Evolutionary conservation across 2,888 invertebrate species (phyloP).

Genomic region (Rhodophaea formosa): DNA sequence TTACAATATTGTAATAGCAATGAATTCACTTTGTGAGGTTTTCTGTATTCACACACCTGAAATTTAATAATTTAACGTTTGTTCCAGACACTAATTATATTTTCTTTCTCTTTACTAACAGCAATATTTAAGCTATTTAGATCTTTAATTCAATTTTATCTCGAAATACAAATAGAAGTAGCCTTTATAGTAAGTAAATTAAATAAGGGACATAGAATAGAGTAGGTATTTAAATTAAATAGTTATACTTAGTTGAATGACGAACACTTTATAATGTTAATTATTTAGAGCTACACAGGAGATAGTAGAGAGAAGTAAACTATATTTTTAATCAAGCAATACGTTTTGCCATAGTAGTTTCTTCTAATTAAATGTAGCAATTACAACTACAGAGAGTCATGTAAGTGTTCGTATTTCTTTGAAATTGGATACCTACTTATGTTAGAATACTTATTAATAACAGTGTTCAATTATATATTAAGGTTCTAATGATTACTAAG

Average conservation of each 20-base stretch:
- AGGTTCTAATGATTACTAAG: too few relatives aligned
- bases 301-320: background rate
- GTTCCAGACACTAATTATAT: constrained; percentile 16
- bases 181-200: background rate
- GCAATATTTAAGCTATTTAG: constrained; percentile 2
- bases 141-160: background rate
- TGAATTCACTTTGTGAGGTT: background rate
- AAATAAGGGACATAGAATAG: background rate
- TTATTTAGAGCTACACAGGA: background rate
- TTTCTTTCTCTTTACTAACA: constrained; percentile 15
- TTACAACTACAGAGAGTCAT: too few relatives aligned
- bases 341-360: background rate
- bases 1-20: background rate
- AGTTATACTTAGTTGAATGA: constrained; percentile 15
- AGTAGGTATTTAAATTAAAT: background rate
- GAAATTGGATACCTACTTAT: too few relatives aligned
- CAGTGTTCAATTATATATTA: too few relatives aligned
- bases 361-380: too few relatives aligned
- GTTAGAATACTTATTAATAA: too few relatives aligned
- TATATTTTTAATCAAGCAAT: background rate
- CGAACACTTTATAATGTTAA: background rate
- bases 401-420: too few relatives aligned
- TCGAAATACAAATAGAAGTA: constrained; percentile 13
- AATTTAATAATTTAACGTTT: constrained; percentile 9
- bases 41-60: constrained; percentile 3